Base-by-base conservation (phyloP, 2,797 vertebrate genomes). In the Manis pentadactyla region DNA sequence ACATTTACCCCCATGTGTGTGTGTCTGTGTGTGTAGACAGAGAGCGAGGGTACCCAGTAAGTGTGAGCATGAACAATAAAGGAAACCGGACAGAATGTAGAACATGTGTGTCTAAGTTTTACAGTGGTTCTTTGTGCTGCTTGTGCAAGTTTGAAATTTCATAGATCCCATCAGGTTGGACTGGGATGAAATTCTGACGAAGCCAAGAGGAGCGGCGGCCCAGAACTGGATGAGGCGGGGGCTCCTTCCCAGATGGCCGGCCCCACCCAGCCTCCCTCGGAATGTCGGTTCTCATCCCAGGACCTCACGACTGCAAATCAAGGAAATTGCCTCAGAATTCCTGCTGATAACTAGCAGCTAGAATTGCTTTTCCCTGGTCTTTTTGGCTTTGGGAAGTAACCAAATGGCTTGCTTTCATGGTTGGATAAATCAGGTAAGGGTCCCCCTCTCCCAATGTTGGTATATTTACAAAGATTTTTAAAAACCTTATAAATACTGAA, bases 201-300 rank as follows among this genome's bases (percentile, higher is more conserved):
- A 25, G 73, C 37, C 29, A 23, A 9, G 5, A 49, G 68, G 53
- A 4, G 4, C 1, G 14, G 51, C 27, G 78, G 12, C 29, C 69
- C 25, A 23, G 23, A 17, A 10, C 29, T 0, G 21, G 37, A 53
- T 10, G 0, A 15, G 29, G 55, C 4, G n/a, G 9, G 6, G 0
- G 4, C 86, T 27, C 25, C 74, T 39, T 31, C 13, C 51, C 13
- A 23, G 39, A 46, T 9, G 4, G 19, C 17, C 0, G 0, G 19
- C 39, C 83, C 27, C 34, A n/a, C 46, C 18, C 27, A 1, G 27
- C 14, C 7, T 31, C 51, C 29, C 37, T 29, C 4, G 55, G 81
- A 63, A 85, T 5, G 49, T 86, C 25, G 9, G 25, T 4, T 63
- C 66, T 57, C 18, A 23, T 42, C 85, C 57, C 61, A 0, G 2